Evolutionary conservation across 1,140 invertebrate species (phyloP).

Genomic region (Arctopsyche grandis): DNA sequence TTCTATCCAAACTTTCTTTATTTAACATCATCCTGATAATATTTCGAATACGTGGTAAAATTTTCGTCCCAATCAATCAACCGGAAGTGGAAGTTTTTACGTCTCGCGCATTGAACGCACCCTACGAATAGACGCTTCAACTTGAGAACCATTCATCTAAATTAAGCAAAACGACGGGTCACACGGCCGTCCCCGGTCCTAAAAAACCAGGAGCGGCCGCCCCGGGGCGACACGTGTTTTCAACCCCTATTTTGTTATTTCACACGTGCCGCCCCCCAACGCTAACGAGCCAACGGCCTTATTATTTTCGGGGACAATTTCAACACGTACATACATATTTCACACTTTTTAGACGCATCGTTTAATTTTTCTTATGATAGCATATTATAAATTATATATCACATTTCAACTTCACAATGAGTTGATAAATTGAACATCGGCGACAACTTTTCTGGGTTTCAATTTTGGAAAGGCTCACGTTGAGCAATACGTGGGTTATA

Average conservation of each 20-base stretch:
- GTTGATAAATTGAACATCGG: too few relatives aligned
- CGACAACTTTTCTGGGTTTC: too few relatives aligned
- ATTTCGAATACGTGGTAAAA: too few relatives aligned
- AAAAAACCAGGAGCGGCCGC: background rate
- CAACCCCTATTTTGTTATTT: background rate
- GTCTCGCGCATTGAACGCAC: background rate
- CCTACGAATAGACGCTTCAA: background rate
- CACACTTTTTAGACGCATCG: background rate
- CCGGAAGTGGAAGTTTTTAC: too few relatives aligned
- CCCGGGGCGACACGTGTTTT: constrained; percentile 11
- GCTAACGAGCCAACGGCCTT: too few relatives aligned
- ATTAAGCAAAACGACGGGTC: constrained; percentile 11
- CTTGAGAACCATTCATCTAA: constrained; percentile 15
- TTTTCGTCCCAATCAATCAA: too few relatives aligned
- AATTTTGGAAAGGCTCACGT: too few relatives aligned
- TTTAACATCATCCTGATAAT: background rate
- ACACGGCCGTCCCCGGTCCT: background rate
- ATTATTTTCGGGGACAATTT: background rate
- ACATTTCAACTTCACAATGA: too few relatives aligned
- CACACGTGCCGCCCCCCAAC: constrained; percentile 3
- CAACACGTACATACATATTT: background rate
- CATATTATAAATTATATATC: too few relatives aligned
- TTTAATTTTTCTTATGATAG: too few relatives aligned
- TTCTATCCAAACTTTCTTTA: too few relatives aligned
- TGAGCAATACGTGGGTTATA: too few relatives aligned